A percentile compares a stretch with the other conserved stretches of the same genome.
These are phyloP conservation scores for Drosophila rhopaloa DNA, from an alignment of 1,140 invertebrate species.

Conservation along the genomic window DNA sequence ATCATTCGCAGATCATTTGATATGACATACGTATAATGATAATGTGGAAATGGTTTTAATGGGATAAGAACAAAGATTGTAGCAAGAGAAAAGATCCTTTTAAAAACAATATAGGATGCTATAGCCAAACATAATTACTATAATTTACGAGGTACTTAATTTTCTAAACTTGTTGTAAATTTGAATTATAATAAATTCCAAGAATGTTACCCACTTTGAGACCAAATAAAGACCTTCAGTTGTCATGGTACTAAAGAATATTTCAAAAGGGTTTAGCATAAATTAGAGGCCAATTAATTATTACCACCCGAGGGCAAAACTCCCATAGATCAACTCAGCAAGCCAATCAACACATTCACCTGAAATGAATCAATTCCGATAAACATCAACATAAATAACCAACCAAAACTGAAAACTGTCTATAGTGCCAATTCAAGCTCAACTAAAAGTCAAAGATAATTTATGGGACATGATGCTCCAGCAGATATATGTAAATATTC, in stretches of 20 bases:
- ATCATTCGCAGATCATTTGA: constrained; percentile 13
- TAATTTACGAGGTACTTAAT: too few species aligned
- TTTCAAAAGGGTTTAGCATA: background rate
- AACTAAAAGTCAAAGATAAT: constrained; percentile 26
- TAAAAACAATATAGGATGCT: too few species aligned
- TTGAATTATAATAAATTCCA: too few species aligned
- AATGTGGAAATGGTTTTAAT: background rate
- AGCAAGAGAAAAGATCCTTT: too few species aligned
- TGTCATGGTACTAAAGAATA: background rate
- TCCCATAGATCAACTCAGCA: background rate
- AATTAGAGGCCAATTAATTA: background rate
- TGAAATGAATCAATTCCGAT: constrained; percentile 18
- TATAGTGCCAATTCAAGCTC: constrained; percentile 8
- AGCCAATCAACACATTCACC: constrained; percentile 1
- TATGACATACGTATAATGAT: background rate
- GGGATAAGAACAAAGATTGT: too few species aligned
- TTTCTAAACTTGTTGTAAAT: too few species aligned
- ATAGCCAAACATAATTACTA: too few species aligned
- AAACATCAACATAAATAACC: constrained; percentile 1
- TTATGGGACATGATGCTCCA: constrained; percentile 2
- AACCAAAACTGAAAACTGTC: background rate
- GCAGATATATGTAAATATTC: constrained; percentile 7
- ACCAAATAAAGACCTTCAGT: background rate
- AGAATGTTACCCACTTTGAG: too few species aligned
- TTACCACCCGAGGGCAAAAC: background rate